phyloP scores from a whole-genome alignment of 2,888 invertebrate genomes.

The Chrysotoxum bicinctum region DNA sequence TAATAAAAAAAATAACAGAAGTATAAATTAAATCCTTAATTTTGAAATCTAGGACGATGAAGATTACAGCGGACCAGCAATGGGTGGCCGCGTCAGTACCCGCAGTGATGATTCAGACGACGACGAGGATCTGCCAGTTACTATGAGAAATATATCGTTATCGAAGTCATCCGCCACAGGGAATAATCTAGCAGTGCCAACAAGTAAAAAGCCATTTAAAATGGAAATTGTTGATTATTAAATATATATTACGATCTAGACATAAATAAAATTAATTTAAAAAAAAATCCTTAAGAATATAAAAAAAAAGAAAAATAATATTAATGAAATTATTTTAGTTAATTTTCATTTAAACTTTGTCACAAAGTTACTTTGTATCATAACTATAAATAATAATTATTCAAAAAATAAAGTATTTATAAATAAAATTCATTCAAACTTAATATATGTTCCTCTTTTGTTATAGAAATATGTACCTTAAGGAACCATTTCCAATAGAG shows the following conservation, averaged over 20 bases:
- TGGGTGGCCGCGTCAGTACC: conserved; percentile 80
- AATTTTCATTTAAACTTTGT: not conserved
- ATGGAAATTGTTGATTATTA: conserved; percentile 84
- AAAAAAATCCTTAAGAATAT: conserved; percentile 19
- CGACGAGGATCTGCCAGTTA: conserved; percentile 82
- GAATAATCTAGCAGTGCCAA: conserved; percentile 80
- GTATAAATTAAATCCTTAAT: not conserved
- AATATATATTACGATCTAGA: conserved; percentile 58
- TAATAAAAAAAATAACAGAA: not conserved
- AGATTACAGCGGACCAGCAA: conserved; percentile 81
- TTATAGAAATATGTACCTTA: conserved; percentile 53
- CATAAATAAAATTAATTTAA: not conserved
- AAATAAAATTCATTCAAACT: conserved; percentile 23
- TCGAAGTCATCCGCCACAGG: conserved; percentile 76
- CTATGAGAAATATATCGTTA: conserved; percentile 78
- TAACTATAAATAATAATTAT: conserved; percentile 7
- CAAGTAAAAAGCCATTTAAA: conserved; percentile 83
- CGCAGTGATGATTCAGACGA: conserved; percentile 81
- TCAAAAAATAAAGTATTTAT: not conserved
- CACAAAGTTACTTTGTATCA: conserved; percentile 40
- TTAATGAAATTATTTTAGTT: conserved; percentile 11
- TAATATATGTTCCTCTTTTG: conserved; percentile 41
- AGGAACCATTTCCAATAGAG: conserved; percentile 36
- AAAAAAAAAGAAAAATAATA: not conserved
- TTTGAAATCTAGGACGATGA: conserved; percentile 80